Evolutionary conservation across 2,888 invertebrate genomes (phyloP).

Genomic region (Alviniconcha strummeri): DNA sequence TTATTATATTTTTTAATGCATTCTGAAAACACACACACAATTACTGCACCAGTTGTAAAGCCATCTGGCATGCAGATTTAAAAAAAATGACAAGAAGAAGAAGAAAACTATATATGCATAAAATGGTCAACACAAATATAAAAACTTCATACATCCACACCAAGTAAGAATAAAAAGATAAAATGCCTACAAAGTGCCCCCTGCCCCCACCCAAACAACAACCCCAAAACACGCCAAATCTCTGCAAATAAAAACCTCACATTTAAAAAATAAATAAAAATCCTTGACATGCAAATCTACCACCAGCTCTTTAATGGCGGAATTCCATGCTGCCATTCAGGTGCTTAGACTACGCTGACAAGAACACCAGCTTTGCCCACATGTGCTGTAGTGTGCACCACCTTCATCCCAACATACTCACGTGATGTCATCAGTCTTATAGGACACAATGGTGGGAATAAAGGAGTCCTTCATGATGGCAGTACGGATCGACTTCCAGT

Average conservation of each 20-base stretch:
- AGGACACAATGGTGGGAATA: slow-evolving; percentile 70
- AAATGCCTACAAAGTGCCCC: too few species aligned
- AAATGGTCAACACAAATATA: too few species aligned
- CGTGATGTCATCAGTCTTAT: slow-evolving; percentile 69
- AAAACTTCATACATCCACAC: too few species aligned
- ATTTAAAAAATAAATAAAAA: neutral
- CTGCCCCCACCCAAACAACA: too few species aligned
- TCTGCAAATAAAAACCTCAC: too few species aligned
- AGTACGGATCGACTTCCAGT: slow-evolving; percentile 98
- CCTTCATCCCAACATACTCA: slow-evolving; percentile 48
- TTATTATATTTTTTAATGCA: too few species aligned
- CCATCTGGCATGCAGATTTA: too few species aligned
- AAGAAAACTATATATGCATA: too few species aligned
- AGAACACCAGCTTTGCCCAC: neutral
- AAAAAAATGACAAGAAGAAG: too few species aligned
- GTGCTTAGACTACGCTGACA: neutral
- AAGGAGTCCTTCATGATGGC: slow-evolving; percentile 96
- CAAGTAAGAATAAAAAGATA: too few species aligned
- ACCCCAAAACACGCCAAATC: neutral
- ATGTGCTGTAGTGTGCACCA: neutral
- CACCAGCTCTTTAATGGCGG: neutral
- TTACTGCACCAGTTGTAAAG: too few species aligned
- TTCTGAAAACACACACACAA: too few species aligned
- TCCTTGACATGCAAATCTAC: neutral
- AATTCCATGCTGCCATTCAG: neutral